Percentiles rank a stretch among this genome's conserved stretches.
Evolutionary conservation across 2,797 vertebrate species (phyloP).

Genomic region (Sebastes oblongus): DNA sequence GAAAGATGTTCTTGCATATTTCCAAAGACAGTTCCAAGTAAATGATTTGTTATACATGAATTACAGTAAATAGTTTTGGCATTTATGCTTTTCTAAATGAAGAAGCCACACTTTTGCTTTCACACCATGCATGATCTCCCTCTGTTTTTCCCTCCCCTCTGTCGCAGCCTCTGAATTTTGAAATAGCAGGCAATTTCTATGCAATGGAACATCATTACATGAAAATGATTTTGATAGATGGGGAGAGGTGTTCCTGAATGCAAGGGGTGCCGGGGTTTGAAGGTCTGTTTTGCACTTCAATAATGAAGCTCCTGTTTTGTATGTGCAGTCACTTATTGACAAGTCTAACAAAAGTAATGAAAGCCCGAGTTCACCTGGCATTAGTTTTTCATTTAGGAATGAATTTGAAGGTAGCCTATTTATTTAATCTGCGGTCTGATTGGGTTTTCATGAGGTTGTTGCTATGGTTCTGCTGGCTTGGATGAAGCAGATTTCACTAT

Average conservation of each 20-base stretch:
- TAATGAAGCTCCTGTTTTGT: conserved; percentile 58
- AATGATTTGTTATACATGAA: neutral
- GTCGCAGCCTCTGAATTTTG: conserved; percentile 33
- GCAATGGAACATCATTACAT: conserved; percentile 56
- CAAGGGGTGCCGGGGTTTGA: conserved; percentile 15
- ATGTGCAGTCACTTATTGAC: conserved; percentile 52
- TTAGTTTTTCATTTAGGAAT: conserved; percentile 49
- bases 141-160: conserved; percentile 13
- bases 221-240: conserved; percentile 64
- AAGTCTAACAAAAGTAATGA: conserved; percentile 49
- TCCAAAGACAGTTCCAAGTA: neutral
- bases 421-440: conserved; percentile 53
- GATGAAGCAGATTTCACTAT: conserved; percentile 34
- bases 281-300: conserved; percentile 54
- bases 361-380: conserved; percentile 34
- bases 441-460: conserved; percentile 57
- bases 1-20: neutral
- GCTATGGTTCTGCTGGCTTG: conserved; percentile 52
- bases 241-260: conserved; percentile 39
- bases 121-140: neutral
- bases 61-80: neutral
- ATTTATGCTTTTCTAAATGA: neutral
- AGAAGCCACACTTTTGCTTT: neutral
- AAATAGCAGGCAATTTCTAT: conserved; percentile 57
- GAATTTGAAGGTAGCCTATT: conserved; percentile 51